Conservation (phyloP, 2,888 invertebrate species). For the Drosophila nr. fundita region DNA sequence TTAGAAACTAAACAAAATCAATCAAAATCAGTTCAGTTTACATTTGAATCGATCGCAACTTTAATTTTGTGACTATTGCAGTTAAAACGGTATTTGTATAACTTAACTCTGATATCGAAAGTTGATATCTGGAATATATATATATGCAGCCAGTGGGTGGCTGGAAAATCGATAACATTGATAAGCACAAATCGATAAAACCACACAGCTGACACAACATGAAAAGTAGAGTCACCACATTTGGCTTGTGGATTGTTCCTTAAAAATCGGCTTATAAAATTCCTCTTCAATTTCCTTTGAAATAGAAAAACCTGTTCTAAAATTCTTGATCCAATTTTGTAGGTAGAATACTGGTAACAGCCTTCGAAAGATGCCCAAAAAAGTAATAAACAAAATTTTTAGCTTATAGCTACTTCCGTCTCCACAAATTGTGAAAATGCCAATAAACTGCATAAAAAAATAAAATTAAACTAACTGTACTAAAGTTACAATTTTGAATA, state of each 20-base stretch:
- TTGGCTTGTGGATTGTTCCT: neutral
- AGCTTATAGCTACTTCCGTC: no score
- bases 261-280: neutral
- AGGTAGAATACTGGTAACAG: fast-evolving
- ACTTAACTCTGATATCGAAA: fast-evolving
- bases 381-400: fast-evolving
- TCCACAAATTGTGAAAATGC: neutral
- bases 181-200: neutral
- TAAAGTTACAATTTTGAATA: fast-evolving
- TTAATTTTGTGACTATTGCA: neutral
- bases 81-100: neutral
- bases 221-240: neutral
- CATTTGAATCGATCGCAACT: neutral
- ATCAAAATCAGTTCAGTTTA: neutral
- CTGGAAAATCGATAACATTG: neutral
- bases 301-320: neutral
- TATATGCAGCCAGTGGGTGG: no score
- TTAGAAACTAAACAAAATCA: neutral
- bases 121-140: neutral
- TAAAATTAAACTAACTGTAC: neutral
- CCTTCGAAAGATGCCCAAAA: neutral
- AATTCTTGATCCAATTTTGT: neutral
- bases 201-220: neutral
- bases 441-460: no score
- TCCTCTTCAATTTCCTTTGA: fast-evolving